Conservation (phyloP, 1,140 invertebrate species). For the Galendromus occidentalis region DNA sequence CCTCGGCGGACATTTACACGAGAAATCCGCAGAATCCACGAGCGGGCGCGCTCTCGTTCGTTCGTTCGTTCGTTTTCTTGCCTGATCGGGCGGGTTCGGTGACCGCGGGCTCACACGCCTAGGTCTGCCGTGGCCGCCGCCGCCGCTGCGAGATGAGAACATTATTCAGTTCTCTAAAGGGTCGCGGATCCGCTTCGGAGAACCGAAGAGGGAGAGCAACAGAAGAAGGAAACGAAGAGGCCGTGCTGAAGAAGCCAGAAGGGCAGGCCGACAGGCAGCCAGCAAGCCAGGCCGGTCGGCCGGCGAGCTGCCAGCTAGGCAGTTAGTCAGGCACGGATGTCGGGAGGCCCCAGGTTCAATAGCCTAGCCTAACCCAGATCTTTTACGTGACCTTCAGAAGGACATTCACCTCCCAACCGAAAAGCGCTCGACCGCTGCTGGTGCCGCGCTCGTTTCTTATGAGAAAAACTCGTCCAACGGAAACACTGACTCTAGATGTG, state of each 20-base stretch:
- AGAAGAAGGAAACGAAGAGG: background rate
- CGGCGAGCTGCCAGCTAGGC: background rate
- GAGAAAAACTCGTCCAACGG: no score
- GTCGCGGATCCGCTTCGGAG: background rate
- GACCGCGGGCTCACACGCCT: background rate
- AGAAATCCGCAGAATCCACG: background rate
- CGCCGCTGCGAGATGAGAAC: background rate
- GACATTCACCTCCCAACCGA: background rate
- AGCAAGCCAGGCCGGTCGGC: background rate
- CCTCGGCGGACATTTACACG: background rate
- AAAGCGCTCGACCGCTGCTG: no score
- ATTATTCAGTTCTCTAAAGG: background rate
- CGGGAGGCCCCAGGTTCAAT: constrained; percentile 3
- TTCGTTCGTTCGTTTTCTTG: background rate
- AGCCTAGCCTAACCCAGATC: constrained; percentile 10
- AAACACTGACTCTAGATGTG: no score
- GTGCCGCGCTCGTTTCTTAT: no score
- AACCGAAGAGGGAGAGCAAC: background rate
- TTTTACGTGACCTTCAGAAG: constrained; percentile 10
- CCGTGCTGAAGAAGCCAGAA: background rate
- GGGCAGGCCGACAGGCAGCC: no score
- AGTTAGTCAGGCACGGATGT: background rate
- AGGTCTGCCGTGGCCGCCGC: background rate
- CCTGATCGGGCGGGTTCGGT: background rate
- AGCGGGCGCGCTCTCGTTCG: background rate